These are phyloP conservation scores for Lacerta bilineata DNA, from an alignment of 2,797 vertebrate genomes.

Conservation along the genomic window DNA sequence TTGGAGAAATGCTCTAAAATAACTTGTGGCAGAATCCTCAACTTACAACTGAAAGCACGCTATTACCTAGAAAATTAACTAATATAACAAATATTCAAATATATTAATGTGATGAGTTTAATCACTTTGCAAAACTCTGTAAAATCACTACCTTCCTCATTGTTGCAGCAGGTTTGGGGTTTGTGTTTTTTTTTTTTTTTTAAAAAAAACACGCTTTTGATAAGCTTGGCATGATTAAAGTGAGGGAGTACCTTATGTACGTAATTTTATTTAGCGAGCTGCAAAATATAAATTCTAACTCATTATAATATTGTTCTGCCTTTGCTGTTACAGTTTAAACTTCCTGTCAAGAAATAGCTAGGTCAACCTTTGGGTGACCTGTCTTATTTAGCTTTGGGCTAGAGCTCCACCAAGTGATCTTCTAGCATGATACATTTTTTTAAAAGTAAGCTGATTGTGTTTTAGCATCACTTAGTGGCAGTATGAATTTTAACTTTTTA, in stretches of 20 bases:
- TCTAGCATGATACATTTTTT: conserved; percentile 80
- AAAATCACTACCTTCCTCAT: no score
- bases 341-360: conserved; percentile 74
- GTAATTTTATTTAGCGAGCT: conserved; percentile 11
- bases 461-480: conserved; percentile 59
- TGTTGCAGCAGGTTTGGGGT: background rate
- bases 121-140: background rate
- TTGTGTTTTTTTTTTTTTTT: no score
- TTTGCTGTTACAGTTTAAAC: conserved; percentile 58
- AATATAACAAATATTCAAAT: background rate
- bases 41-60: no score
- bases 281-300: conserved; percentile 22
- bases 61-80: background rate
- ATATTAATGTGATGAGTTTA: background rate
- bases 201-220: background rate
- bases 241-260: background rate
- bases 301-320: conserved; percentile 8
- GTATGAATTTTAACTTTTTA: conserved; percentile 49
- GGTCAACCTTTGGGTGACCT: conserved; percentile 80
- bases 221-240: background rate
- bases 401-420: conserved; percentile 89
- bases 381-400: conserved; percentile 80
- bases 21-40: background rate
- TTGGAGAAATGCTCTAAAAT: background rate
- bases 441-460: conserved; percentile 76